Evolutionary conservation across 2,113 vertebrate genomes (phyloP), one percentile per base, ranked within the genome.

Genomic region (Thinocorus orbignyianus): DNA sequence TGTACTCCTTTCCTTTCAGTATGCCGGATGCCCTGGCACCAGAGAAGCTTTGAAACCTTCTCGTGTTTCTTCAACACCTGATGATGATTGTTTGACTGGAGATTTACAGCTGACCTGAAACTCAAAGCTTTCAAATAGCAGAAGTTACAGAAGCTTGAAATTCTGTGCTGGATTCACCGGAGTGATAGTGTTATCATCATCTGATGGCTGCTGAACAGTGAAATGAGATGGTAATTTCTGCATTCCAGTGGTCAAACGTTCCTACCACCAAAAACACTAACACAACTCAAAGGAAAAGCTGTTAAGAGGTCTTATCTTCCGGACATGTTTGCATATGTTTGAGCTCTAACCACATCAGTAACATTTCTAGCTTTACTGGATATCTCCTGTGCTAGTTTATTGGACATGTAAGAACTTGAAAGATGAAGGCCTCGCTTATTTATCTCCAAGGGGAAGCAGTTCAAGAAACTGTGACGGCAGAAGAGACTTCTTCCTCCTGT

Each of bases 31-130:
- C 44, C 65, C 72, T 73, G 48, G 64, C 52, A 94, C 42, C 54
- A 81, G 30, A 65, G 52, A 42, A 52, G 28, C 86, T 96, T 95
- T 96, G 95, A 97, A 96, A 92, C 37, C 74, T 89, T 92, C 92
- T 96, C 77, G 37, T 60, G 16, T 97, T 96, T 96, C 90, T 90
- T 64, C 82, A 81, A 17, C 85, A 90, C 93, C 90, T 94, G 80
- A 92, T 70, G 90, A 28, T 33, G 69, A 94, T 91, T 87, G 76
- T 81, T 92, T 3, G 3, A n/a, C 57, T 80, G 71, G 20, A 94
- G 87, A 73, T 95, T 96, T 95, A 93, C 54, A 33, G 71, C 62
- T 76, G 91, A 77, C 35, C 68, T 69, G 41, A 69, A 89, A 37
- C 39, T 16, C 57, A 64, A 72, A 65, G 12, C 66, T 95, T 80